phyloP scores from a whole-genome alignment of 2,113 vertebrate species.

The Crocuta crocuta region DNA sequence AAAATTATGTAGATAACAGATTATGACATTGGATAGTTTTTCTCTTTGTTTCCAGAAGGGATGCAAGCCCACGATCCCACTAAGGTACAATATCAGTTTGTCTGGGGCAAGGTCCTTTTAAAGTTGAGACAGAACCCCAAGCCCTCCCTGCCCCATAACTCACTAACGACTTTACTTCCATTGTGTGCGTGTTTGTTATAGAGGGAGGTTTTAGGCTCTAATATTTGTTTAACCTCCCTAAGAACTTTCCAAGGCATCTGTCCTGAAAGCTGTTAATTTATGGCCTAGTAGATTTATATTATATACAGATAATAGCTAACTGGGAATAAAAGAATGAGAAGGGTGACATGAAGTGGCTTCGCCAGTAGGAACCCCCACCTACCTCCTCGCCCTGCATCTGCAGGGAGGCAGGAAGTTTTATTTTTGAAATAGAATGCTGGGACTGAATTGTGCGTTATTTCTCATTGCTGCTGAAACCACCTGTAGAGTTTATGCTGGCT shows the following conservation, averaged over 20 bases:
- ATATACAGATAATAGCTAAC: conserved; percentile 67
- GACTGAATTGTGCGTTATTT: neutral
- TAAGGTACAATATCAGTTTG: neutral
- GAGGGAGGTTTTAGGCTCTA: conserved; percentile 16
- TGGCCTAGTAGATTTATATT: conserved; percentile 51
- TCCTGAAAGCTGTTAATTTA: conserved; percentile 72
- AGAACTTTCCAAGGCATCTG: conserved; percentile 60
- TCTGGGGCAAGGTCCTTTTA: conserved; percentile 27
- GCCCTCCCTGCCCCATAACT: conserved; percentile 14
- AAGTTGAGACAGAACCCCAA: neutral
- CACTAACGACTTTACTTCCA: neutral
- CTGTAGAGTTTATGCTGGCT: neutral
- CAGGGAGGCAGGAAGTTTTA: neutral
- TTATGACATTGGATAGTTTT: neutral
- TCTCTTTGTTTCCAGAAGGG: conserved; percentile 8
- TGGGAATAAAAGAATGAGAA: conserved; percentile 37
- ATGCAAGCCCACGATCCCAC: neutral
- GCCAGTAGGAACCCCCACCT: neutral
- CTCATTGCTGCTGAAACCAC: conserved; percentile 46
- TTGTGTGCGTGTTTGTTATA: conserved; percentile 16
- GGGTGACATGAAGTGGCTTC: neutral
- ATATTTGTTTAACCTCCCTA: conserved; percentile 67
- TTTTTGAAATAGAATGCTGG: neutral
- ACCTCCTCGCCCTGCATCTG: neutral
- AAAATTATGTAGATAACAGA: neutral